These are phyloP conservation scores for Pocillopora grandis DNA, from an alignment of 92 coral and sea anemone genomes.

Conservation along the genomic window DNA sequence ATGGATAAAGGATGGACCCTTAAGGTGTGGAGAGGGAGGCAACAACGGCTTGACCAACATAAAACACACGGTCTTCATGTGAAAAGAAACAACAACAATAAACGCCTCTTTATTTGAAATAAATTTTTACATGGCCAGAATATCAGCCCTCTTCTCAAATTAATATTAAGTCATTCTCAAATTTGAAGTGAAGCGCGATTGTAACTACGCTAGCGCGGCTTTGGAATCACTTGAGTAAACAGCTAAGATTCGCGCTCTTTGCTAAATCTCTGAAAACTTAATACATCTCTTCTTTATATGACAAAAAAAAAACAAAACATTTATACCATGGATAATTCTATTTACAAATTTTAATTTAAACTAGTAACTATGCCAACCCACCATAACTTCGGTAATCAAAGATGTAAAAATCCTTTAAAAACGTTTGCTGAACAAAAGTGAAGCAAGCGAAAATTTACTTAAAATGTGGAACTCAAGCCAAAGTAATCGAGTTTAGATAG, in stretches of 20 bases:
- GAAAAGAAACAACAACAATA: background rate
- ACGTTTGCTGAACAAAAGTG: too few species aligned
- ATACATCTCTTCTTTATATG: background rate
- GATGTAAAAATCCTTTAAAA: too few species aligned
- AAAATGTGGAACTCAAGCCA: too few species aligned
- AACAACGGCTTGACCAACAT: too few species aligned
- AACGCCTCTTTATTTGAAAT: conserved; percentile 39
- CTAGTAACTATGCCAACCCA: background rate
- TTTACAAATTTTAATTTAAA: conserved; percentile 16
- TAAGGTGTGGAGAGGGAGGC: too few species aligned
- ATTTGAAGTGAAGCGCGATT: background rate
- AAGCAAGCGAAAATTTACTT: too few species aligned
- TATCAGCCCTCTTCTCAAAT: background rate
- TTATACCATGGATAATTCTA: conserved; percentile 22
- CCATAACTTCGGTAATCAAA: background rate
- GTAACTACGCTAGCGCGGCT: background rate
- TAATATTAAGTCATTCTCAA: background rate
- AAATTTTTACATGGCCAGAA: conserved; percentile 1
- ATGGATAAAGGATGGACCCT: too few species aligned
- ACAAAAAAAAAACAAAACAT: background rate
- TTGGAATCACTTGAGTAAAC: background rate
- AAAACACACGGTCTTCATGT: too few species aligned
- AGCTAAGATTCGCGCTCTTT: background rate
- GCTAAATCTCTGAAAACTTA: background rate
- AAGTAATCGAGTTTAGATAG: too few species aligned